A percentile compares a stretch with the other conserved stretches of the same genome.
Conservation (phyloP, 2,888 invertebrate genomes). For the Leucoptera coffeella region DNA sequence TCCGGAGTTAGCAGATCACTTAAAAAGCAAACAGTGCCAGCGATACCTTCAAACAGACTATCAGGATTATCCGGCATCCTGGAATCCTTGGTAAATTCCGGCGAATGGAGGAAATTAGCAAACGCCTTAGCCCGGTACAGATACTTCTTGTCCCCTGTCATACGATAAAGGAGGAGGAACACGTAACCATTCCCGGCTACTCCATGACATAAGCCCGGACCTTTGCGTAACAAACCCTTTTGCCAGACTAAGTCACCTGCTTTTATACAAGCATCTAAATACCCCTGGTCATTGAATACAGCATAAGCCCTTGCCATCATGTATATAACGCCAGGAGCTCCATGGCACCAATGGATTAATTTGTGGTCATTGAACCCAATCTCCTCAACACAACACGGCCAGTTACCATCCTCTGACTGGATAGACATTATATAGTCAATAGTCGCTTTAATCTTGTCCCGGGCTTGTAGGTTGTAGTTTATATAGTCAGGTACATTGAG, state of each 20-base stretch:
- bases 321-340: conserved; percentile 77
- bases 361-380: conserved; percentile 56
- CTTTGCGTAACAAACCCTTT: conserved; percentile 77
- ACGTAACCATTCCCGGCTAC: conserved; percentile 79
- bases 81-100: conserved; percentile 60
- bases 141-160: conserved; percentile 66
- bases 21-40: conserved; percentile 80
- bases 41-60: conserved; percentile 80
- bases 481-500: conserved; percentile 47
- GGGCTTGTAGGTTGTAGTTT: conserved; percentile 40
- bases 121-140: conserved; percentile 70
- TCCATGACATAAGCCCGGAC: conserved; percentile 88
- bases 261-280: conserved; percentile 59
- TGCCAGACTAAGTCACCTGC: conserved; percentile 77
- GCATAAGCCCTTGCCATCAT: conserved; percentile 75
- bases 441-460: conserved; percentile 54
- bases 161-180: conserved; percentile 67
- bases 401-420: conserved; percentile 68
- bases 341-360: conserved; percentile 88
- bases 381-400: conserved; percentile 71
- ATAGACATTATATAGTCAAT: conserved; percentile 61
- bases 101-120: conserved; percentile 64
- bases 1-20: conserved; percentile 69
- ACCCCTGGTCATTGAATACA: conserved; percentile 67
- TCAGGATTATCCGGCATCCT: conserved; percentile 75